Base-by-base conservation (phyloP, 2,888 invertebrate species). In the Meliscaeva auricollis region DNA sequence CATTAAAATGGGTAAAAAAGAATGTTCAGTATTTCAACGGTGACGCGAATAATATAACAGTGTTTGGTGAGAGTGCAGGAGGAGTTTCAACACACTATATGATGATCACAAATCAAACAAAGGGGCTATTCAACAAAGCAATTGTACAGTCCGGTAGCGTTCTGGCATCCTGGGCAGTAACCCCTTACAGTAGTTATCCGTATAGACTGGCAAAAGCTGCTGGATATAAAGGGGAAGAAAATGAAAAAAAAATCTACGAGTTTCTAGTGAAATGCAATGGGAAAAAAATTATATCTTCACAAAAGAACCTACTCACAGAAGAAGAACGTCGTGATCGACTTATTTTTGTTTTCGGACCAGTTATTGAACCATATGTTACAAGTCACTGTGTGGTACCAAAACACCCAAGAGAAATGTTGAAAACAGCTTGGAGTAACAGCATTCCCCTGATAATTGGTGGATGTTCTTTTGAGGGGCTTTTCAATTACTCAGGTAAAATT, bases 61-160 rank as follows among this genome's bases (percentile, higher is more conserved):
- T 94, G 0, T 93, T 93, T 84, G 94, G 94, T 1, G 93, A 93
- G 88, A 93, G 93, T 88, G 93, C 93, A 38, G 94, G 94, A 1
- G 92, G 88, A 8, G 92, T 91, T 3, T 91, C 93, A 2, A 92
- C 92, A 0, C 93, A 93, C 85, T 93, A 91, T 72, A 90, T 93
- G 88, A 91, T 93, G 89, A 87, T 93, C 1, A 93, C 93, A 1
- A 93, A 93, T 20, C 91, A 93, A 89, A 91, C 93, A 0, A 92
- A 92, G 87, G 91, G 90, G 1, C 89, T 92, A 3, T 92, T 92
- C 52, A 90, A 92, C 70, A 90, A 90, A 2, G 91, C 89, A 8
- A 90, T 91, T n/a, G 56, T 91, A 32, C 91, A 91, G 89, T 92
- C 91, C 2, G 92, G 91, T 30, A 89, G 89, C 70, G 89, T 88